Percentiles rank a stretch among this genome's conserved stretches.
phyloP scores from a whole-genome alignment of 1,140 invertebrate species.

The Camponotus floridanus region DNA sequence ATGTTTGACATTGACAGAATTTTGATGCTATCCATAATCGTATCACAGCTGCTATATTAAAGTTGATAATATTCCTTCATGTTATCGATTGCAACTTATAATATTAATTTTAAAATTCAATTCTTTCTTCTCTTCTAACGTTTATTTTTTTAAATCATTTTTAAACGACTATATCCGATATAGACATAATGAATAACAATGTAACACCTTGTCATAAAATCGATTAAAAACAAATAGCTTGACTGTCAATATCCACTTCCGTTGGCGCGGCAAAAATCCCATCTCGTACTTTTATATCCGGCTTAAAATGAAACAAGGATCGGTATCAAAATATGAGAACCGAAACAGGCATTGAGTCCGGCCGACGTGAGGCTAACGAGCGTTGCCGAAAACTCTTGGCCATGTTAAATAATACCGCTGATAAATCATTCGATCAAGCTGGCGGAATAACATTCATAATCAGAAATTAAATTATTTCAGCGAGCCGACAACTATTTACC shows the following conservation, averaged over 20 bases:
- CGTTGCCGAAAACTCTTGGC: background rate
- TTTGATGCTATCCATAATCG: conserved; percentile 16
- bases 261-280: conserved; percentile 4
- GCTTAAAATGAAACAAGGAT: conserved; percentile 31
- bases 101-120: background rate
- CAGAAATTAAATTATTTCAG: conserved; percentile 56
- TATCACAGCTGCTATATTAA: no score
- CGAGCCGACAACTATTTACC: conserved; percentile 34
- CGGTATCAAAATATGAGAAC: conserved; percentile 14
- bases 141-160: background rate
- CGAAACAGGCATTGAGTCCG: conserved; percentile 22
- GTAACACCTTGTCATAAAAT: background rate
- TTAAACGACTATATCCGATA: background rate
- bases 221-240: conserved; percentile 25
- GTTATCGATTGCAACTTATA: background rate
- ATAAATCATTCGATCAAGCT: conserved; percentile 4
- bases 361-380: background rate
- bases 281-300: conserved; percentile 44
- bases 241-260: background rate
- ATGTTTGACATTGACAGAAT: conserved; percentile 55
- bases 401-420: conserved; percentile 3
- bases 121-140: no score
- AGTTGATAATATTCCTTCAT: background rate
- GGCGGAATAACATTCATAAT: conserved; percentile 49
- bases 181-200: background rate